Percentiles rank a stretch among this genome's conserved stretches.
These are phyloP conservation scores for Euphydryas editha DNA, from an alignment of 2,888 invertebrate species.

Conservation along the genomic window DNA sequence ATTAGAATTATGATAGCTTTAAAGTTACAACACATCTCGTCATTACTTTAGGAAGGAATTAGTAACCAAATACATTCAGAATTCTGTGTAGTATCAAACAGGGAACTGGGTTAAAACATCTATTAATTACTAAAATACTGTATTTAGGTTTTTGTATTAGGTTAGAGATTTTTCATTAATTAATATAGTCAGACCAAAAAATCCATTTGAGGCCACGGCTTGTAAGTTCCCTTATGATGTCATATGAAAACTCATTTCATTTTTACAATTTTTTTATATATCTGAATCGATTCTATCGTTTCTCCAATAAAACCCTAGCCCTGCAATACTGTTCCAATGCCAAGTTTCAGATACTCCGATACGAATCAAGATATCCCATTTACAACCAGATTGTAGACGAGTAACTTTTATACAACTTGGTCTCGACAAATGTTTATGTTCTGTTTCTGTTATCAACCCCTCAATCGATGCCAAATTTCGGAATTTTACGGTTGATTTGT, in stretches of 20 bases:
- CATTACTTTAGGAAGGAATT: no score
- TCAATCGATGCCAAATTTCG: conserved; percentile 7
- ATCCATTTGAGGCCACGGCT: no score
- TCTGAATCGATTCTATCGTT: conserved; percentile 10
- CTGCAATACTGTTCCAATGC: not conserved
- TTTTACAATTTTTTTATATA: conserved; percentile 7
- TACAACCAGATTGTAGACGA: conserved; percentile 6
- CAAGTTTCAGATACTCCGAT: conserved; percentile 6
- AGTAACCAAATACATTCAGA: no score
- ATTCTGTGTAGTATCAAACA: no score
- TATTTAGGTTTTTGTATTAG: no score
- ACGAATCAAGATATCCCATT: conserved; percentile 8
- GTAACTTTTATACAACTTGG: conserved; percentile 2
- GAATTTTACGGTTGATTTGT: conserved; percentile 11
- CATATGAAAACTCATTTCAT: not conserved
- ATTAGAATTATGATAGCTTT: no score
- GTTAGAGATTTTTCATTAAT: no score
- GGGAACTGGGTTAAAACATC: no score
- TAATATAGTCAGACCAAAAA: no score
- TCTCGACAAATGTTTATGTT: conserved; percentile 8
- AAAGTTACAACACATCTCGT: no score
- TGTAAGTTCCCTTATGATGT: no score
- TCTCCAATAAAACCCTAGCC: conserved; percentile 6
- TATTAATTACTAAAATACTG: no score
- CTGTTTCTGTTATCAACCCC: conserved; percentile 1